Evolutionary conservation across 2,888 invertebrate genomes (phyloP).

Genomic region (Carterocephalus palaemon): DNA sequence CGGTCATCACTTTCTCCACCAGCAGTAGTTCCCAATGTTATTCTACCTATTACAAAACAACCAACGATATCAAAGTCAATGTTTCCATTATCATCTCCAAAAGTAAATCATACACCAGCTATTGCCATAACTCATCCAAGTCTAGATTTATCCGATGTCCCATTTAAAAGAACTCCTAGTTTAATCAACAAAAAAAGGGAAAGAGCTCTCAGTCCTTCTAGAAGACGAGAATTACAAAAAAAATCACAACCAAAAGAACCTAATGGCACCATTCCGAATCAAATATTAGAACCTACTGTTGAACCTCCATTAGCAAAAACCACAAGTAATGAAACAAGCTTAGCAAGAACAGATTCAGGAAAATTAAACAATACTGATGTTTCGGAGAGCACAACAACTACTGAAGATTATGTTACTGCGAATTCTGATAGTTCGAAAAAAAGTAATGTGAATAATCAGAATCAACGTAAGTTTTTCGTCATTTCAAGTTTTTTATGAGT

Average conservation of each 20-base stretch:
- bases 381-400: conserved; percentile 92
- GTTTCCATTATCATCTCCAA: conserved; percentile 50
- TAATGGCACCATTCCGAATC: conserved; percentile 61
- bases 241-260: conserved; percentile 65
- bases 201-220: conserved; percentile 72
- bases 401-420: conserved; percentile 93
- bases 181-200: conserved; percentile 74
- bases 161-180: conserved; percentile 71
- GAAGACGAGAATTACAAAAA: conserved; percentile 69
- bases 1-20: conserved; percentile 68
- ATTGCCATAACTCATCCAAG: conserved; percentile 80
- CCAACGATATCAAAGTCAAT: conserved; percentile 61
- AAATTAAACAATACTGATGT: conserved; percentile 86
- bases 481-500: too few relatives aligned
- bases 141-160: conserved; percentile 68
- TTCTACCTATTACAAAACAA: conserved; percentile 71
- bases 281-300: conserved; percentile 60
- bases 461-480: conserved; percentile 55
- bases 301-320: conserved; percentile 57
- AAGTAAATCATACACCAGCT: conserved; percentile 69
- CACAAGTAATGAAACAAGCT: conserved; percentile 63
- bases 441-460: conserved; percentile 72
- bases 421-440: conserved; percentile 86
- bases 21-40: conserved; percentile 66
- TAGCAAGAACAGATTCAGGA: conserved; percentile 85